These are phyloP conservation scores for Jaculus jaculus DNA, from an alignment of 2,113 vertebrate species.

Conservation along the genomic window DNA sequence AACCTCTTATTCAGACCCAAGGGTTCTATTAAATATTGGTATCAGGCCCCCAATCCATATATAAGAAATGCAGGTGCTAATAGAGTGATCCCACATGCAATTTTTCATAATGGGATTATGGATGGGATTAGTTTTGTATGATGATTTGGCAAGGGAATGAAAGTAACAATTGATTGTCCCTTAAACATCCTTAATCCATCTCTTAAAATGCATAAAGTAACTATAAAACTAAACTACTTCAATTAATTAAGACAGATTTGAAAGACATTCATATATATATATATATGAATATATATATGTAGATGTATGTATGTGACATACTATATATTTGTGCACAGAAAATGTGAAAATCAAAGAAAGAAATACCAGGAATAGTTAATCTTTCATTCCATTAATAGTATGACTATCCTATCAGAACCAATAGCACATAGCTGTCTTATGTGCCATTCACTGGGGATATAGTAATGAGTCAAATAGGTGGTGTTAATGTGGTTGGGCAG, in stretches of 20 bases:
- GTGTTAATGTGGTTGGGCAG: background rate
- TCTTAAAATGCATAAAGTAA: constrained; percentile 1
- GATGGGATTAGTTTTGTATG: too few species aligned
- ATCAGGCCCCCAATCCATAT: background rate
- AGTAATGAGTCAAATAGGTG: background rate
- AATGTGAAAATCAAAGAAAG: background rate
- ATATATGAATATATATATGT: too few species aligned
- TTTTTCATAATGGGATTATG: background rate
- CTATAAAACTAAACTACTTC: background rate
- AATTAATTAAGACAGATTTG: constrained; percentile 8
- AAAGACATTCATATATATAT: background rate
- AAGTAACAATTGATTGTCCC: background rate
- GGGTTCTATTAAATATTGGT: background rate
- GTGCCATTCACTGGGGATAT: background rate
- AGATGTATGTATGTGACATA: background rate
- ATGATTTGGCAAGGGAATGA: background rate
- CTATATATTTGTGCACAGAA: background rate
- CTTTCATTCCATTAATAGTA: background rate
- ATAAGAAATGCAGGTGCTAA: background rate
- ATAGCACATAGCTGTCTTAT: background rate
- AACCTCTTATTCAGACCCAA: background rate
- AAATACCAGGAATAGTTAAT: background rate
- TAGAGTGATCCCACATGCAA: background rate
- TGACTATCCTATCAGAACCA: too few species aligned
- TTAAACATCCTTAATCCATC: background rate